phyloP scores from a whole-genome alignment of 2,888 invertebrate species.

The Drosophila borealis region DNA sequence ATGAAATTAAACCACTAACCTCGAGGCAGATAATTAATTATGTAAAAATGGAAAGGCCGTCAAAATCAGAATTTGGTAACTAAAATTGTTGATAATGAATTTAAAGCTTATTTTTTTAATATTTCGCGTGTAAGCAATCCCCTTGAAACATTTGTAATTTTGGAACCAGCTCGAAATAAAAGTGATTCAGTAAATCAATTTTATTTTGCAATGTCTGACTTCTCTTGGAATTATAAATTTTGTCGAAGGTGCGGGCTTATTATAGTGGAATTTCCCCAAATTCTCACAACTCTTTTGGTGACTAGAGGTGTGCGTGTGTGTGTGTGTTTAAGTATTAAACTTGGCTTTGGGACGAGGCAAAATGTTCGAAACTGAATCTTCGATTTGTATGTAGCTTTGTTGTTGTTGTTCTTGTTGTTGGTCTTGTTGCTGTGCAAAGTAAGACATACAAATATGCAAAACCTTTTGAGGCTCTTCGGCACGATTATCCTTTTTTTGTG shows the following conservation, averaged over 20 bases:
- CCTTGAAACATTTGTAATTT: too few relatives aligned
- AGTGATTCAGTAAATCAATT: not conserved
- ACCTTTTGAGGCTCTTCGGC: conserved; percentile 58
- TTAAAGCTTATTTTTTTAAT: too few relatives aligned
- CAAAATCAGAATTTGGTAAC: too few relatives aligned
- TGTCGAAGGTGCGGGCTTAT: not conserved
- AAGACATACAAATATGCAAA: conserved; percentile 35
- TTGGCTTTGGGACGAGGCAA: conserved; percentile 27
- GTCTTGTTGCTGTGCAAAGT: not conserved
- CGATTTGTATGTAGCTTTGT: conserved; percentile 29
- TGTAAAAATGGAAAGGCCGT: too few relatives aligned
- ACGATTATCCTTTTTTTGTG: conserved; percentile 69
- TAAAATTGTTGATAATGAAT: too few relatives aligned
- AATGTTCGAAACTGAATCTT: conserved; percentile 42
- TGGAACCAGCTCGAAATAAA: not conserved
- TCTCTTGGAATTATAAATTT: not conserved
- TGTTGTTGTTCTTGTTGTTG: conserved; percentile 1
- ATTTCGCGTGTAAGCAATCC: too few relatives aligned
- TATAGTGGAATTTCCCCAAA: not conserved
- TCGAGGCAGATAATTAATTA: too few relatives aligned
- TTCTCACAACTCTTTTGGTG: not conserved
- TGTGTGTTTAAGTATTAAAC: conserved; percentile 12
- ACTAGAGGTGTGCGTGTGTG: not conserved
- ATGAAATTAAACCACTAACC: too few relatives aligned
- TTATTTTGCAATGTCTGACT: not conserved